Base-by-base conservation (phyloP, 2,797 vertebrate genomes). In the Pipistrellus kuhlii region DNA sequence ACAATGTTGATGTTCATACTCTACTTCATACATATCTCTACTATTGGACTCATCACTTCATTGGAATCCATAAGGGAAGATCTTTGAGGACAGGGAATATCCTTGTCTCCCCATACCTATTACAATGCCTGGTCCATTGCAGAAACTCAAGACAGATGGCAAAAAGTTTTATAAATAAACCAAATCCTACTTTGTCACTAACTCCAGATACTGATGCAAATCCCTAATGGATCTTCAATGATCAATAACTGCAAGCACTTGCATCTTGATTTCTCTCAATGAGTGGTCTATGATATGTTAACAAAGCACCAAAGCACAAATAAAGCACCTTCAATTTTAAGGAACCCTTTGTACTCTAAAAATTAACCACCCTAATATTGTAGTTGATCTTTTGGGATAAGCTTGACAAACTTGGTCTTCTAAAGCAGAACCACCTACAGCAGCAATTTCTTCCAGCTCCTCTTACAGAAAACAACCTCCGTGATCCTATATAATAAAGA, bases 401-500 rank as follows among this genome's bases (percentile, higher is more conserved):
- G 32, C 77, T 95, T 93, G 35, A 88, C 48, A 90, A 84, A 85
- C 44, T 66, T 76, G 18, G 11, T 78, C n/a, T 91, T 93, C 91
- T 85, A 88, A 85, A 95, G 53, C 32, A 91, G 46, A 14, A n/a
- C 11, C 81, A 92, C 38, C 46, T 71, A 55, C 68, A 83, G 69
- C 69, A 92, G 32, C 82, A 85, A 78, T 89, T 91, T 91, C 41
- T 93, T 82, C 35, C 20, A 90, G 8, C 6, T 59, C 80, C 25
- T 94, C 73, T 96, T 78, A 77, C 81, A 83, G 62, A 73, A 92
- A 80, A 75, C 87, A 83, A 85, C 95, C 88, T 95, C 90, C 59
- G n/a, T 95, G 90, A 97, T 23, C 53, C 8, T 55, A 21, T 55
- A 55, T 55, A 55, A 55, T 55, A 55, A 55, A 55, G 3, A 55